Evolutionary conservation across 2,113 vertebrate genomes (phyloP), one percentile per base, ranked within the genome.

Genomic region (Synchiropus splendidus): DNA sequence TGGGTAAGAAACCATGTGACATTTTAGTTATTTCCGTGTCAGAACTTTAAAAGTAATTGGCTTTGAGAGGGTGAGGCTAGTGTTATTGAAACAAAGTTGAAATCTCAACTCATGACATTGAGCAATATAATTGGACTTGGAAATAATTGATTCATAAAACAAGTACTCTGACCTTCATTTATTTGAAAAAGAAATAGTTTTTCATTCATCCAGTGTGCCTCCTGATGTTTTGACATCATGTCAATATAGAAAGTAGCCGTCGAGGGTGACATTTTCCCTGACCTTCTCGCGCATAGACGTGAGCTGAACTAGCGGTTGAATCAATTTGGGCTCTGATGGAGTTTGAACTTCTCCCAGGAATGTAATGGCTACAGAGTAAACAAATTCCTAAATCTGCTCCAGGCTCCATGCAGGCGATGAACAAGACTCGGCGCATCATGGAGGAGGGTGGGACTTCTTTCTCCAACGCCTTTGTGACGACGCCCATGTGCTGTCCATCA

Each of bases 361-460:
- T n/a, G n/a, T n/a, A n/a, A n/a, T n/a, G n/a, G n/a, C n/a, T n/a
- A n/a, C n/a, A n/a, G 21, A 4, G 21, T 27, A 8, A 27, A 27
- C 21, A 27, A 8, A 27, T 27, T 27, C 21, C 21, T 16, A 32
- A 11, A n/a, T n/a, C 31, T 50, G 48, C 45, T 27, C 15, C 77
- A 98, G 94, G 94, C 30, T 98, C 94, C 53, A 96, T 98, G 94
- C 90, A 92, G 62, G 92, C 92, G 69, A 98, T 98, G 94, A 97
- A 97, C 83, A 96, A 92, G 85, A 98, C 92, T 0, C 83, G 89
- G 12, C 83, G 73, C 2, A 89, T 98, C 75, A 92, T 98, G 94
- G 94, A 91, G 42, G 91, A 88, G 0, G 94, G 90, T 10, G 94
- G 94, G 9, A 90, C 88, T 1, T 90, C 92, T 64, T 98, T 98